Base-by-base conservation (phyloP, 2,888 invertebrate genomes). In the Parthenolecanium corni region DNA sequence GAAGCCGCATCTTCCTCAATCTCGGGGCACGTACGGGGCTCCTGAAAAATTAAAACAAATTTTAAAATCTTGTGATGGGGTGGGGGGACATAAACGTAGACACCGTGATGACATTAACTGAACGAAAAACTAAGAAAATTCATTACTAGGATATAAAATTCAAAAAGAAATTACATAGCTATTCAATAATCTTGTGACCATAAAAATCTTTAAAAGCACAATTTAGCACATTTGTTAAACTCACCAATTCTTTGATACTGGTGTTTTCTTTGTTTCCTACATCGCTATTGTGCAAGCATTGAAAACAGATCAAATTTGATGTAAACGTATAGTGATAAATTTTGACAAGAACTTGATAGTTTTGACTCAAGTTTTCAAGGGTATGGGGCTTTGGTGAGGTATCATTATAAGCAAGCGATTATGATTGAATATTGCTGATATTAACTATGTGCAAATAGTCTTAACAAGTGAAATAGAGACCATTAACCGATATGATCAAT, bases 1-100 rank as follows among this genome's bases (percentile, higher is more conserved):
- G 89, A 87, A 72, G 86, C 83, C 71, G 87, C 83, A 80, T 90
- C 89, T 86, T 89, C 89, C 85, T 73, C 76, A 74, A 74, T 75
- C 72, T 89, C 89, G 20, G 49, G 88, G 72, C 89, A 88, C 75
- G 84, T 85, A 82, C 89, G 89, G 78, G 86, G 86, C 83, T 89
- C 89, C 89, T 89, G 74, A 76, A 73, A 72, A 72, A 71, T 31
- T 31, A 31, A 31, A 62, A 66, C 64, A 68, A 66, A 64, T 57
- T 53, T 53, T 40, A 12, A 58, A 52, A 52, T 12, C 51, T 20
- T 24, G 21, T 18, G 46, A 44, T 18, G 20, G 16, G 16, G 16
- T 40, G 12, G 31, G 9, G 31, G 9, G 9, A 31, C 31, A 31
- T 31, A 31, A 31, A 31, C 9, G n/a, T 31, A 4, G 31, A 31